A percentile compares a stretch with the other conserved stretches of the same genome.
phyloP scores from a whole-genome alignment of 2,113 vertebrate species.

The Tragelaphus imberbis region DNA sequence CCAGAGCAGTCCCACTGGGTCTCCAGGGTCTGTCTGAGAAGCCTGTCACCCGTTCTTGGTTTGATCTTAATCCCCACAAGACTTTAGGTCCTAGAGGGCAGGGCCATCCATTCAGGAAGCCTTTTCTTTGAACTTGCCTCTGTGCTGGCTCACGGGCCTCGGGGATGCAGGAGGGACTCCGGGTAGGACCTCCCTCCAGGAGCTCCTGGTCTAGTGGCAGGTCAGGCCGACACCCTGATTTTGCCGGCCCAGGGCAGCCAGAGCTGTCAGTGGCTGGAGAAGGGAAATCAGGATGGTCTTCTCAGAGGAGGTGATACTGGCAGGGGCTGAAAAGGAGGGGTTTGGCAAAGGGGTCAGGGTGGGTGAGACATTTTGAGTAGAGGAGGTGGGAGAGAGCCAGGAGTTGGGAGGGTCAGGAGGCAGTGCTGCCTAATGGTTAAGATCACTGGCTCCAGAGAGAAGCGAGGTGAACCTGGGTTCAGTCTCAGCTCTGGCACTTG shows the following conservation, averaged over 20 bases:
- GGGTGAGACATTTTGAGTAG: background rate
- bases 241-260: background rate
- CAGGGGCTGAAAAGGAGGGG: background rate
- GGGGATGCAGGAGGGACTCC: background rate
- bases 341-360: background rate
- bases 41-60: background rate
- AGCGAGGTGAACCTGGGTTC: background rate
- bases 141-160: background rate
- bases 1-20: background rate
- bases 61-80: background rate
- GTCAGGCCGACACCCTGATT: background rate
- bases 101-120: background rate
- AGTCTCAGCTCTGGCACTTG: background rate
- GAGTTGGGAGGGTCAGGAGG: background rate
- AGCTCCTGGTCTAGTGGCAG: background rate
- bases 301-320: background rate
- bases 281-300: background rate
- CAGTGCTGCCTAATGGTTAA: background rate
- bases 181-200: background rate
- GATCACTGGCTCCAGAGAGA: background rate
- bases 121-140: slow-evolving; percentile 9
- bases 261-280: background rate
- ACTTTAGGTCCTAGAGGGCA: background rate
- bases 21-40: background rate
- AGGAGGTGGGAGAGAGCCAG: background rate